Evolutionary conservation across 2,888 invertebrate genomes (phyloP), one percentile per base, ranked within the genome.

Genomic region (Scaptomyza reducta): DNA sequence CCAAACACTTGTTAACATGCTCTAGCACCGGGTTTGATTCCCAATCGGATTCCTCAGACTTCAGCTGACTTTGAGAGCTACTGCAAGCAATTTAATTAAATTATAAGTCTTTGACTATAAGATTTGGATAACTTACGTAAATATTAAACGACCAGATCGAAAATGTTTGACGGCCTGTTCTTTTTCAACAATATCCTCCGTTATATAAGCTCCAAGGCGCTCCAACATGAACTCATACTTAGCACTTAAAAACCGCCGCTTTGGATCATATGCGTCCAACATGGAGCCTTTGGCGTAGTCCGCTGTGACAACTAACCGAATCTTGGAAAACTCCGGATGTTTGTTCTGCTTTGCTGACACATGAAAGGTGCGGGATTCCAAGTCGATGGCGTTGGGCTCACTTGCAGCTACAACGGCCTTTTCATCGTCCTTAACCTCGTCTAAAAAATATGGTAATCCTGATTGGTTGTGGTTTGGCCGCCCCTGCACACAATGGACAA

Each of bases 171-270:
- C 70, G 4, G 45, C 53, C 22, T 77, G 54, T 42, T 74, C 62
- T 9, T 50, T 18, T 1, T 57, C 16, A 1, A 59, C 6, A 0
- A 47, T 50, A 9, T 65, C 16, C 7, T 44, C 35, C 0, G 67
- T n/a, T 2, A 68, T 57, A 35, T 62, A 61, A 31, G 76, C 67
- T 5, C 77, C 78, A 41, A 75, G 60, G 6, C 88, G 87, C 49
- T 91, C 91, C 40, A 89, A 46, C 0, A 54, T 70, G 33, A 89
- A 89, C 5, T 88, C 88, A 68, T 89, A 88, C 14, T 77, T 79
- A 0, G 73, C 76, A 63, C 81, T 84, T 10, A 89, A 49, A 44
- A 78, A 89, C 46, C 89, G 87, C 6, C 49, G 59, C 33, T 56
- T 62, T 2, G 57, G 63, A 73, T 90, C 90, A 35, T 76, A 70